Base-by-base conservation (phyloP, 1,140 invertebrate species). In the Lordiphosa mommai region DNA sequence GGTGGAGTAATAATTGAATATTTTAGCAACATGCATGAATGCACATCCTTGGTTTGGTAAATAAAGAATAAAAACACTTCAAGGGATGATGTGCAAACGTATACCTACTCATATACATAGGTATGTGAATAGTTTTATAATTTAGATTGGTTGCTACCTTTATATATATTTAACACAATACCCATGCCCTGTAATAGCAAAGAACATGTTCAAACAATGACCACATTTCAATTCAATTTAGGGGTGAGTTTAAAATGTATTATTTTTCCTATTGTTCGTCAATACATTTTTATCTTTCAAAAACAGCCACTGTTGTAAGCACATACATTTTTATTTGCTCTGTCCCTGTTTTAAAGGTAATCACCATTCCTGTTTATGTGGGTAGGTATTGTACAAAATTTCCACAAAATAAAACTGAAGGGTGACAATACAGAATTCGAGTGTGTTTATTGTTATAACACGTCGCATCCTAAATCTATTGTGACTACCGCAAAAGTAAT, bases 371-470 rank as follows among this genome's bases (percentile, higher is more conserved):
- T 60, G 56, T 60, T 74, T 82, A 74, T 80, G 65, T 65, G 66
- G 76, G 74, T 74, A 82, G 50, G 37, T 43, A 67, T 65, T 71
- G 56, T 73, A 59, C 34, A 29, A 66, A 67, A 57, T 71, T 82
- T 67, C 36, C 20, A 61, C 44, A 73, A 58, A 70, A 63, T 66
- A 71, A 58, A 71, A 46, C 34, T 59, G 66, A 60, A 82, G 74
- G 74, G 74, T 80, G 74, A 80, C 74, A 80, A 82, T 56, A 73
- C 61, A 61, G 76, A 80, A 71, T 74, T 82, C 66, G 65, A 80
- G 74, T 80, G 68, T 80, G 82, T 80, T 80, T 80, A 80, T 80
- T 80, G 74, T 80, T 80, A 71, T 80, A 80, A 82, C 74, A 80
- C 74, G 74, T 80, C 76, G 61, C 74, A 76, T 72, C 74, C 72